A percentile compares a stretch with the other conserved stretches of the same genome.
Conservation (phyloP, 2,888 invertebrate genomes). For the Morpho helenor region DNA sequence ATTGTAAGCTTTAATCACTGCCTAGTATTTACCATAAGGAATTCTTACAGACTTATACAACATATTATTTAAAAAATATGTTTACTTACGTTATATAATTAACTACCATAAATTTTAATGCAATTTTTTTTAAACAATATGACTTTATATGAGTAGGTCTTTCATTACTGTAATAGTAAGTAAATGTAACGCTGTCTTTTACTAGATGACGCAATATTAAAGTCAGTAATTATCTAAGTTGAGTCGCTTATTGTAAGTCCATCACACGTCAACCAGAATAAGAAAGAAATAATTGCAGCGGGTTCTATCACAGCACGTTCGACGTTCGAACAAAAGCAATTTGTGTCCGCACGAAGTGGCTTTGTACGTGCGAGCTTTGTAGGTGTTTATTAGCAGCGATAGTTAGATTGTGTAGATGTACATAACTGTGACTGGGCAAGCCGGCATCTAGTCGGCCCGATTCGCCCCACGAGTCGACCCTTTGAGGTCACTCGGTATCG, state of each 20-base stretch:
- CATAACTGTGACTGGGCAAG: conserved; percentile 22
- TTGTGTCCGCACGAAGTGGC: conserved; percentile 71
- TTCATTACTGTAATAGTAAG: too few species aligned
- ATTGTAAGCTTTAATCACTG: too few species aligned
- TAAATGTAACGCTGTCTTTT: too few species aligned
- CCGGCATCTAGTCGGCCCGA: conserved; percentile 25
- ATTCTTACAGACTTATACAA: too few species aligned
- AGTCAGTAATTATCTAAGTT: conserved; percentile 31
- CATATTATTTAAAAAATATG: too few species aligned
- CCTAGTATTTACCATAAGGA: too few species aligned
- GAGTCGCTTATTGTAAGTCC: conserved; percentile 51
- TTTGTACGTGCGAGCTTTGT: conserved; percentile 68
- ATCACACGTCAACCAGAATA: conserved; percentile 54
- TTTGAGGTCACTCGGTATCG: conserved; percentile 58
- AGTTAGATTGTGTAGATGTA: conserved; percentile 35
- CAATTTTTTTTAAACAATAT: too few species aligned
- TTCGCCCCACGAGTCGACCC: conserved; percentile 43
- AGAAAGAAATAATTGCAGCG: conserved; percentile 46
- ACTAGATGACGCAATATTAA: conserved; percentile 12
- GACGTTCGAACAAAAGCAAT: conserved; percentile 71
- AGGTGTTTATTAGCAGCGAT: conserved; percentile 70
- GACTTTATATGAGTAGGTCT: too few species aligned
- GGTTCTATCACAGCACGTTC: conserved; percentile 59
- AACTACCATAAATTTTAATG: too few species aligned
- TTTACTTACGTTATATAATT: too few species aligned